Evolutionary conservation across 2,888 invertebrate species (phyloP).

Genomic region (Adelphocoris suturalis): DNA sequence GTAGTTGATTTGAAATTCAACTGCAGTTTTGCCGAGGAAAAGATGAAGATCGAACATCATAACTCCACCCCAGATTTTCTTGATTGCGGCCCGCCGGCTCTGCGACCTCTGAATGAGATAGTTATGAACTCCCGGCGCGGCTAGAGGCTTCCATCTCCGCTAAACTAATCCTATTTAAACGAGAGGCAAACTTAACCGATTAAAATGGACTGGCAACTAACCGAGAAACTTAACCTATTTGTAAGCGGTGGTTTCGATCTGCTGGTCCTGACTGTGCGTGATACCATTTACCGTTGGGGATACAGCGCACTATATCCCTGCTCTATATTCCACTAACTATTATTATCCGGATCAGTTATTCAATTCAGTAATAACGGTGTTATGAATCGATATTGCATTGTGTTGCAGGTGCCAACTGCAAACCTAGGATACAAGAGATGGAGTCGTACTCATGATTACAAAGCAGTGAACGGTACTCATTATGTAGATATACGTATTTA

Average conservation of each 20-base stretch:
- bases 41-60: no score
- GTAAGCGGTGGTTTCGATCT: background rate
- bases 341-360: no score
- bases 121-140: slow-evolving; percentile 12
- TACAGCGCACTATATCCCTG: background rate
- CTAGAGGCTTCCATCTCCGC: background rate
- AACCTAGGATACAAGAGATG: no score
- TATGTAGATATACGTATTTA: no score
- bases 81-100: background rate
- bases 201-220: slow-evolving; percentile 28
- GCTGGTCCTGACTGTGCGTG: background rate
- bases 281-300: background rate
- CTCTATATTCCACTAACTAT: no score
- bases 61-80: background rate
- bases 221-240: slow-evolving; percentile 12
- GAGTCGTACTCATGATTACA: no score
- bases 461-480: no score
- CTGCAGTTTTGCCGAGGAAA: no score
- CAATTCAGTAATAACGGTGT: no score
- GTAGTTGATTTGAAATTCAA: no score
- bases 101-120: background rate
- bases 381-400: no score
- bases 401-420: no score
- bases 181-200: slow-evolving; percentile 29
- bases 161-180: slow-evolving; percentile 29